Percentiles rank a stretch among this genome's conserved stretches.
These are phyloP conservation scores for Chelonia mydas DNA, from an alignment of 2,797 vertebrate genomes.

Conservation along the genomic window DNA sequence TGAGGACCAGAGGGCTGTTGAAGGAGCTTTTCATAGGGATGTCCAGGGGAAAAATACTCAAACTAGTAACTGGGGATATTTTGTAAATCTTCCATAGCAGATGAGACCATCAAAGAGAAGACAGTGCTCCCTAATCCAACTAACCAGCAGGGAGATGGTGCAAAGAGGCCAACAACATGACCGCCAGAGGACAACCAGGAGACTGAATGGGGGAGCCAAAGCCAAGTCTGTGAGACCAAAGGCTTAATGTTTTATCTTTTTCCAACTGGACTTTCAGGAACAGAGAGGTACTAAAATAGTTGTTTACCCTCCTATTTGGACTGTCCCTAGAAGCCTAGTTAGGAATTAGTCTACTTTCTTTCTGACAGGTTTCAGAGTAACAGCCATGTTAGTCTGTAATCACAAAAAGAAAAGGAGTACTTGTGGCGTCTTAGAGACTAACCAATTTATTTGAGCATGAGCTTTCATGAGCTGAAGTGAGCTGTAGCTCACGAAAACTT, in stretches of 20 bases:
- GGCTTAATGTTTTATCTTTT: not conserved
- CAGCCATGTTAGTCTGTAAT: too few relatives aligned
- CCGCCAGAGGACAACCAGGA: not conserved
- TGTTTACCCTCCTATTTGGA: not conserved
- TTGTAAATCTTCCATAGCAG: not conserved
- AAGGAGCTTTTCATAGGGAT: constrained; percentile 4
- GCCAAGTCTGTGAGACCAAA: not conserved
- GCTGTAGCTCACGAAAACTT: too few relatives aligned
- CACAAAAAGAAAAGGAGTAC: too few relatives aligned
- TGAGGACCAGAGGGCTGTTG: not conserved
- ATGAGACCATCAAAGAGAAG: not conserved
- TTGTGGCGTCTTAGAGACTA: too few relatives aligned
- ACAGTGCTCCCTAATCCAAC: not conserved
- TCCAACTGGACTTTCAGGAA: not conserved
- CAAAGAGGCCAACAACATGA: not conserved
- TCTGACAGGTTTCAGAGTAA: too few relatives aligned
- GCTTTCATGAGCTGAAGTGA: too few relatives aligned
- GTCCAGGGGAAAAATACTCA: not conserved
- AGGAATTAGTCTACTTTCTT: not conserved
- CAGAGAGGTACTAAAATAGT: not conserved
- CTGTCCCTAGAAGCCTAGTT: not conserved
- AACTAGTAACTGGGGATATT: not conserved
- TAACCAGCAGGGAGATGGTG: not conserved
- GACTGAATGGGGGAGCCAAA: not conserved
- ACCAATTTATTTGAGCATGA: too few relatives aligned